Base-by-base conservation (phyloP, 1,140 invertebrate genomes). In the Zaprionus kolodkinae region DNA sequence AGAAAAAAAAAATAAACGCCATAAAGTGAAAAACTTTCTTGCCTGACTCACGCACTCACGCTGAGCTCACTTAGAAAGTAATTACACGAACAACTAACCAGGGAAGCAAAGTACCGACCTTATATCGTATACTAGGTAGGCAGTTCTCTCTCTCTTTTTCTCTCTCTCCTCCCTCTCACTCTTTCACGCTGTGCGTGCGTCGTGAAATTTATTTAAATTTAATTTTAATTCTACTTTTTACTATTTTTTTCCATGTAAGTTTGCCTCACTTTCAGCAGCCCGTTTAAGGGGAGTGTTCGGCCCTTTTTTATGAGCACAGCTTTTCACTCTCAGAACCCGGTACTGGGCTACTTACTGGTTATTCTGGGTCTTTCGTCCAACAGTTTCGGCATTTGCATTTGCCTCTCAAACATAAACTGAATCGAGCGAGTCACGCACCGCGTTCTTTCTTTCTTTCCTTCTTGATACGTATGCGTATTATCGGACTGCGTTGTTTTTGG, bases 191-290 rank as follows among this genome's bases (percentile, higher is more conserved):
- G 77, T 87, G 84, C 84, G 85, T 87, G 84, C 63, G 40, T 75
- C 79, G 80, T 78, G 74, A 78, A 89, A 88, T 84, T 88, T 89
- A 89, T 89, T 88, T 84, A 88, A 89, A 89, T 89, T 88, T 84
- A 80, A 87, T 87, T 88, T 87, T 77, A 78, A 84, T 81, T 84
- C 84, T 78, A 75, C 75, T 66, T 66, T 88, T 75, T 77, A 59
- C 43, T 54, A n/a, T n/a, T 36, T 30, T 30, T 59, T 64, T 45
- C 59, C 25, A 13, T 52, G 35, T 36, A 62, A 69, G 59, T 74
- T 69, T 12, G 11, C 36, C 25, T 45, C 52, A 45, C 45, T 33
- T 13, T 21, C 27, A 15, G 63, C 27, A 15, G 63, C 62, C 35
- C 54, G 56, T 69, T 64, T 30, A 21, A 21, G 33, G 6, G 43